Base-by-base conservation (phyloP, 92 coral and sea anemone species). In the Actinostola sp. region DNA sequence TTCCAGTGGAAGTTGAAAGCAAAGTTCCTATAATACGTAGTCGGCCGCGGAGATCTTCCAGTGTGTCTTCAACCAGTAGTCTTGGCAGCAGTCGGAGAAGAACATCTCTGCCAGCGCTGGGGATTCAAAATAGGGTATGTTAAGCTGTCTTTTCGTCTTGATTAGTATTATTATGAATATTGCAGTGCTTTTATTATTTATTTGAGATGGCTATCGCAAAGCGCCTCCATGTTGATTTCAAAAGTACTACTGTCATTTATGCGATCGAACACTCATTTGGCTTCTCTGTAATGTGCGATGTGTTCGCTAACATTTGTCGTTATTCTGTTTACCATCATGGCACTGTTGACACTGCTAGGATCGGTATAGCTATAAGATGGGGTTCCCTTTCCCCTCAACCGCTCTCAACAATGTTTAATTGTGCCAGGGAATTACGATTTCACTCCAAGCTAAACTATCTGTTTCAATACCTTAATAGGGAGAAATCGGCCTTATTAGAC, bases 41-140 rank as follows among this genome's bases (percentile, higher is more conserved):
- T 17, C 87, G 72, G 25, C 79, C 92, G 0, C 82, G 99, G 35
- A 84, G 90, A 23, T 87, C 94, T 14, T 85, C 90, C 42, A 88
- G 90, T 32, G 87, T 93, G 10, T 92, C 92, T 11, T 82, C 92
- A 26, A 88, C 92, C 61, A 89, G 92, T 71, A 86, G 85, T 65
- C 86, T 86, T 53, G 76, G 84, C 67, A 85, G 93, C 39, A 77
- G 84, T 31, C 39, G 83, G 69, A 81, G 99, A 46, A 77, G 99
- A 36, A 92, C 99, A 23, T 95, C 99, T 19, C 80, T 95, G 45
- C 99, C 99, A 64, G 99, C 97, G 28, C 84, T 95, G n/a, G 97
- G 97, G 48, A 78, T 92, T 34, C 99, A 95, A 66, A 86, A 87
- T 33, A 91, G 92, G 99, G 99, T 95, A 72, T 39, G 96, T 48